Base-by-base conservation (phyloP, 2,113 vertebrate genomes). In the Phyllopteryx taeniolatus region DNA sequence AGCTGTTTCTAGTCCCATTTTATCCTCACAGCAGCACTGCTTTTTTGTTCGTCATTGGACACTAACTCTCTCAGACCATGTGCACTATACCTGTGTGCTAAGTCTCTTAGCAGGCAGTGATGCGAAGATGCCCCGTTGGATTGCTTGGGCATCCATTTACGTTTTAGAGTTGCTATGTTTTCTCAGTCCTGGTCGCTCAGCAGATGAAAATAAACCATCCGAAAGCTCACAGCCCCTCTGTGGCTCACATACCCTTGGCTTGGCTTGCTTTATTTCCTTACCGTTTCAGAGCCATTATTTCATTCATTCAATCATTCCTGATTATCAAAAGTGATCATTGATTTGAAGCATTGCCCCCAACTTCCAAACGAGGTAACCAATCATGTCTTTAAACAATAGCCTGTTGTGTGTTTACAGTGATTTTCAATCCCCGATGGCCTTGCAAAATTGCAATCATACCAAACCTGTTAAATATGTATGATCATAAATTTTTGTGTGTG, bases 161-260 rank as follows among this genome's bases (percentile, higher is more conserved):
- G 8, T 88, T 85, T 85, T 22, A 79, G 74, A 67, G 78, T 79
- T 76, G 79, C 72, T 53, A 71, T 79, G 82, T 77, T 85, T 53
- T 57, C 76, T 73, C 65, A 56, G 22, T 74, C 51, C 59, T 27
- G 71, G 71, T 75, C 71, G 79, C 70, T 72, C 74, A 77, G 82
- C 82, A 78, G 70, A 73, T 1, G 53, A 81, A 74, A 87, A 85
- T 83, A 83, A 79, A 78, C 80, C 83, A 76, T 76, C 17, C 57
- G 69, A 83, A 75, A 85, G 81, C 87, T 84, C 79, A 81, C 4
- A 31, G 74, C 65, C 83, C 86, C 72, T 84, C 91, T 90, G 88
- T 84, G 68, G 67, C 62, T 79, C 70, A 22, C 75, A 79, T 85
- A 84, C n/a, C n/a, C n/a, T 86, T 77, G 82, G 70, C 27, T 39